Evolutionary conservation across 2,888 invertebrate species (phyloP), one percentile per base, ranked within the genome.

Genomic region (Autographa pulchrina): DNA sequence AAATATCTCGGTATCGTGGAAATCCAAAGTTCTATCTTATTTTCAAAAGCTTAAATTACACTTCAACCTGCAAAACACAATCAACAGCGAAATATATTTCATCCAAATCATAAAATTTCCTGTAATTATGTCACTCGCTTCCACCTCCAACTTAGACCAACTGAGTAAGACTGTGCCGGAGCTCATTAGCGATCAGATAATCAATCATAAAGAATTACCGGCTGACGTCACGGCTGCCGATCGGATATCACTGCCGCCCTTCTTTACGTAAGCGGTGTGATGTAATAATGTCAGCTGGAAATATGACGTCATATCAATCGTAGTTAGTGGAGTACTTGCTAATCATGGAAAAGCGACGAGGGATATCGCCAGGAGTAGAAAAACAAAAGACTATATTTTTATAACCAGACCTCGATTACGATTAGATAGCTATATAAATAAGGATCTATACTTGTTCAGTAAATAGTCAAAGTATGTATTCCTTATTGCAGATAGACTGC

Each of bases 121-220:
- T 54, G 18, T 2, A 7, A 18, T 7, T 7, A 9, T 54, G 9
- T 8, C 9, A 38, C 13, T 74, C 82, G 85, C 77, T 20, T 8
- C 0, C 52, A 31, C 69, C 70, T 61, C 3, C 77, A 4, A 63
- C 87, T 90, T 88, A 70, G 0, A 64, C 88, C 86, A 80, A 56
- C 20, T 48, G 65, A 81, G 78, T 74, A 88, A 91, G 89, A 89
- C 88, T 83, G 54, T 56, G 86, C 88, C 84, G 83, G 88, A 91
- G 92, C 93, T 95, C 94, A 95, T 95, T 94, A 94, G 92, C 89
- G 85, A 85, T 87, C 87, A 91, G 91, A 94, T 92, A 92, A 95
- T 95, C 95, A 93, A 95, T 95, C 94, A 94, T 90, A 86, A 85
- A 86, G 92, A 92, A 94, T 93, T 92, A 93, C 91, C 91, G 91